These are phyloP conservation scores for Galerucella nymphaeae DNA, from an alignment of 2,888 invertebrate species.

Conservation along the genomic window DNA sequence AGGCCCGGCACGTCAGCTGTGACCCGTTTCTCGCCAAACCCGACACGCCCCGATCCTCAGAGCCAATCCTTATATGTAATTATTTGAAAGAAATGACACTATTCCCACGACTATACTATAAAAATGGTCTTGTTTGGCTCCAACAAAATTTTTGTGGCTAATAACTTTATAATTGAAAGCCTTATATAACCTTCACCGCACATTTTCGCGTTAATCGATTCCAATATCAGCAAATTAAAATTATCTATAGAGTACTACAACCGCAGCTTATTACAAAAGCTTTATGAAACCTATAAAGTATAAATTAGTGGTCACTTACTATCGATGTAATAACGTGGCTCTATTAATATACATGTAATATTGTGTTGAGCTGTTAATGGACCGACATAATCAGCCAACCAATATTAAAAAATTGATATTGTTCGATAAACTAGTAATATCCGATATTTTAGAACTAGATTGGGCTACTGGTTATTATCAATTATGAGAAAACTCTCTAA, in stretches of 20 bases:
- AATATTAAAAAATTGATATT: not conserved
- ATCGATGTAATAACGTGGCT: slow-evolving; percentile 13
- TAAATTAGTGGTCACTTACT: slow-evolving; percentile 29
- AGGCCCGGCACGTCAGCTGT: too few species aligned
- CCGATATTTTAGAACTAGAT: not conserved
- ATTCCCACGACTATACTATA: too few species aligned
- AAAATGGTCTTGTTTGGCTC: too few species aligned
- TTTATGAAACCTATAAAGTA: slow-evolving; percentile 29
- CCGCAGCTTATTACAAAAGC: slow-evolving; percentile 27
- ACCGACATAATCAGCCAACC: not conserved
- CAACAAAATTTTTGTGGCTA: not conserved
- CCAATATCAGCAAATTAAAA: not conserved
- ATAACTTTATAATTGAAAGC: not conserved
- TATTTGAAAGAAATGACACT: too few species aligned
- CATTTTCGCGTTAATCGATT: not conserved
- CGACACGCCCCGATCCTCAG: too few species aligned
- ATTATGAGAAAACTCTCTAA: too few species aligned
- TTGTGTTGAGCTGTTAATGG: slow-evolving; percentile 11
- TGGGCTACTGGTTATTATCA: not conserved
- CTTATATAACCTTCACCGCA: not conserved
- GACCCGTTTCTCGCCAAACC: too few species aligned
- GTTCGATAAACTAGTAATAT: not conserved
- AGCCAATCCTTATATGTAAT: too few species aligned
- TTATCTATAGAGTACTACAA: slow-evolving; percentile 14
- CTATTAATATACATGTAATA: slow-evolving; percentile 21